Conservation (phyloP, 2,113 vertebrate species). For the Eira barbara region DNA sequence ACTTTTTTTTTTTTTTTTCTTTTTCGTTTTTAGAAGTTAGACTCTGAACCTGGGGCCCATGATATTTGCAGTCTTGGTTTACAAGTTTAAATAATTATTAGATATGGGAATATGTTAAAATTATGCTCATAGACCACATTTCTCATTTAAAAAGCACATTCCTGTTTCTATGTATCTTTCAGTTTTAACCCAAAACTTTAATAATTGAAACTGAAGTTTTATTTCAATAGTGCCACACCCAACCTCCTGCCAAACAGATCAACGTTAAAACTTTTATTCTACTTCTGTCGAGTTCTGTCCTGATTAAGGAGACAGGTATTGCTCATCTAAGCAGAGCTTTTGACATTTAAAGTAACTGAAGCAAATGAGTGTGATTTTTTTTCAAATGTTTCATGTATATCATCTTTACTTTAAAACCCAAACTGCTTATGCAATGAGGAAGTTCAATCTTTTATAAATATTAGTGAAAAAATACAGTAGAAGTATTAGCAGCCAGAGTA, state of each 20-base stretch:
- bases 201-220: constrained; percentile 27
- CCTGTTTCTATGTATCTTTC: neutral
- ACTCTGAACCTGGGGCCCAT: neutral
- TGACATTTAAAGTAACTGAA: constrained; percentile 56
- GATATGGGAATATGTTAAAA: neutral
- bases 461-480: neutral
- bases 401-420: constrained; percentile 41
- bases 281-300: neutral
- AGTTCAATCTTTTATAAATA: neutral
- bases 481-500: neutral
- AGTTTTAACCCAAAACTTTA: constrained; percentile 15
- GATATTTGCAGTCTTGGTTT: neutral
- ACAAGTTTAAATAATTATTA: neutral
- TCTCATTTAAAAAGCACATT: constrained; percentile 1
- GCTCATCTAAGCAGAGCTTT: neutral
- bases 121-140: neutral
- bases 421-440: neutral
- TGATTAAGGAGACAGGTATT: neutral
- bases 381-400: constrained; percentile 36
- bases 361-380: constrained; percentile 39
- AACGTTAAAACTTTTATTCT: constrained; percentile 55
- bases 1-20: neutral
- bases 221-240: neutral
- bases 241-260: constrained; percentile 10
- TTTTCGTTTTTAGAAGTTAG: neutral